Conservation (phyloP, 2,888 invertebrate species). For the Acleris emargana region DNA sequence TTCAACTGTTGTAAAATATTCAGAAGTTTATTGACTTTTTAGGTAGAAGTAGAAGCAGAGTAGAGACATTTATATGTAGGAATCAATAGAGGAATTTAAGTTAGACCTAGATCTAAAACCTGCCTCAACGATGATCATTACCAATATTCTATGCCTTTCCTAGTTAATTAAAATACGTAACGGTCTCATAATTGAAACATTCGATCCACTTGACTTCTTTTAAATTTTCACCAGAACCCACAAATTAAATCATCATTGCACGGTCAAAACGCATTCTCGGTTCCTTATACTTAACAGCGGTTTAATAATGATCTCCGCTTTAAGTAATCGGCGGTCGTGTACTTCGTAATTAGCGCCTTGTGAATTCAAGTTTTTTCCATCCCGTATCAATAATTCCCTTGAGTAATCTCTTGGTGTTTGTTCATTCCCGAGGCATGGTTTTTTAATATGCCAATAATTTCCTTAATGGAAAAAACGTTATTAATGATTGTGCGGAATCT, state of each 20-base stretch:
- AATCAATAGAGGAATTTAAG: no score
- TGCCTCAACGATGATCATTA: no score
- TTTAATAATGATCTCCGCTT: conserved; percentile 42
- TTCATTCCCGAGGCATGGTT: conserved; percentile 27
- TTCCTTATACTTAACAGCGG: conserved; percentile 26
- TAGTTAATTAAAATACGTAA: neutral
- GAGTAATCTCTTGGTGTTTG: conserved; percentile 36
- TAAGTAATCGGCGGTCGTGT: conserved; percentile 39
- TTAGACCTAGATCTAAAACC: no score
- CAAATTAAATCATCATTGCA: conserved; percentile 15
- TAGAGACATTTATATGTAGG: no score
- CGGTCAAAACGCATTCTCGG: conserved; percentile 18
- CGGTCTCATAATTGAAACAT: neutral
- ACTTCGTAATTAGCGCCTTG: conserved; percentile 36
- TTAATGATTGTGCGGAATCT: conserved; percentile 26
- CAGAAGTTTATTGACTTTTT: no score
- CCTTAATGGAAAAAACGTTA: conserved; percentile 27
- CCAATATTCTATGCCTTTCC: no score
- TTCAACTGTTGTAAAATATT: no score
- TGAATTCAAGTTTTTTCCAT: conserved; percentile 38
- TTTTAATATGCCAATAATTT: conserved; percentile 32
- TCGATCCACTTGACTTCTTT: neutral
- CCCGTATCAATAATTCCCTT: conserved; percentile 43
- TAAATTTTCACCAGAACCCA: conserved; percentile 19
- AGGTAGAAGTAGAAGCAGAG: no score